These are phyloP conservation scores for Anguilla marmorata DNA, from an alignment of 2,797 vertebrate species.

Conservation along the genomic window DNA sequence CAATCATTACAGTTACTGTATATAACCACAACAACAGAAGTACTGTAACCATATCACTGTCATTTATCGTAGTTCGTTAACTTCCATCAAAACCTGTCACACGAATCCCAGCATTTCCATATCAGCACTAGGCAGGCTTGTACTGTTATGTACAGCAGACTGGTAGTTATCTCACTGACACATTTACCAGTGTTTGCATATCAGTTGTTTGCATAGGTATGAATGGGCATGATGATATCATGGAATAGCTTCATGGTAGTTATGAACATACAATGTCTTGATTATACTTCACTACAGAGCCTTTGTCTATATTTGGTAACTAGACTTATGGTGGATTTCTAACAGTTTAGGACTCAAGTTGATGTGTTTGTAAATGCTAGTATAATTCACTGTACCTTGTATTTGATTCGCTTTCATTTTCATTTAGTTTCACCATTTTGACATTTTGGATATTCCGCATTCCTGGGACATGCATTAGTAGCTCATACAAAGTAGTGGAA, in stretches of 20 bases:
- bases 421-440: neutral
- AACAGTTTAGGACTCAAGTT: constrained; percentile 1
- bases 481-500: neutral
- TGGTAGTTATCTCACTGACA: neutral
- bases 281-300: neutral
- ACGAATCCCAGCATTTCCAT: neutral
- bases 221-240: neutral
- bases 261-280: neutral
- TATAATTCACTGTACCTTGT: neutral
- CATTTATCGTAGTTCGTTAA: neutral
- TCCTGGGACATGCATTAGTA: neutral
- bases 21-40: neutral
- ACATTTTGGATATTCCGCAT: neutral
- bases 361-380: neutral
- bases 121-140: neutral
- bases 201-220: neutral
- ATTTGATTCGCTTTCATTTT: neutral
- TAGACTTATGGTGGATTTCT: neutral
- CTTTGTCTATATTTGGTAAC: neutral
- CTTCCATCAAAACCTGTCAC: neutral
- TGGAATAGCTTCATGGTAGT: neutral
- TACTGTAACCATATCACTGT: neutral
- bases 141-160: neutral
- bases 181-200: neutral
- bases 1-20: neutral